Conservation (phyloP, 2,113 vertebrate genomes). For the Sinocyclocheilus grahami region DNA sequence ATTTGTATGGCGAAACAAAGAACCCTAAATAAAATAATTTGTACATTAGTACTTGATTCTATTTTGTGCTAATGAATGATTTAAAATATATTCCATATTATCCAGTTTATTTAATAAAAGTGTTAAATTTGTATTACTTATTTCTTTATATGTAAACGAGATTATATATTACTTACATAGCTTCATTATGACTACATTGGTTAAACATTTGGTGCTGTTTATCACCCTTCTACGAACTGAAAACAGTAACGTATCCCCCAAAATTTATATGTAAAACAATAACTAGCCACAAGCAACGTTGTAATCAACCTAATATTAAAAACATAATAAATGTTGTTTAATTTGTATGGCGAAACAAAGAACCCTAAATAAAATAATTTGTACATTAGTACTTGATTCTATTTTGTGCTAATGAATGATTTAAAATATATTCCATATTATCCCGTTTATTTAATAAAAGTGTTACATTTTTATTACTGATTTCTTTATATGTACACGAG, state of each 20-base stretch:
- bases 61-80: not conserved
- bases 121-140: too few species aligned
- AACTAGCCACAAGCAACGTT: not conserved
- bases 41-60: not conserved
- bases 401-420: not conserved
- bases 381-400: not conserved
- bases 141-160: not conserved
- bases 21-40: not conserved
- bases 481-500: not conserved
- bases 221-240: too few species aligned
- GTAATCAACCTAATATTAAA: too few species aligned
- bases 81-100: not conserved
- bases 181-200: too few species aligned
- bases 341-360: not conserved
- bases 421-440: not conserved
- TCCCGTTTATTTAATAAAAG: too few species aligned
- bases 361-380: not conserved
- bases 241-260: too few species aligned
- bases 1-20: not conserved
- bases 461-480: too few species aligned
- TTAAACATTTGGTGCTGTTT: too few species aligned
- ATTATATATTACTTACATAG: not conserved
- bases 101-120: too few species aligned
- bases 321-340: not conserved
- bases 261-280: too few species aligned